phyloP scores from a whole-genome alignment of 2,888 invertebrate species.

The Hecatera dysodea region DNA sequence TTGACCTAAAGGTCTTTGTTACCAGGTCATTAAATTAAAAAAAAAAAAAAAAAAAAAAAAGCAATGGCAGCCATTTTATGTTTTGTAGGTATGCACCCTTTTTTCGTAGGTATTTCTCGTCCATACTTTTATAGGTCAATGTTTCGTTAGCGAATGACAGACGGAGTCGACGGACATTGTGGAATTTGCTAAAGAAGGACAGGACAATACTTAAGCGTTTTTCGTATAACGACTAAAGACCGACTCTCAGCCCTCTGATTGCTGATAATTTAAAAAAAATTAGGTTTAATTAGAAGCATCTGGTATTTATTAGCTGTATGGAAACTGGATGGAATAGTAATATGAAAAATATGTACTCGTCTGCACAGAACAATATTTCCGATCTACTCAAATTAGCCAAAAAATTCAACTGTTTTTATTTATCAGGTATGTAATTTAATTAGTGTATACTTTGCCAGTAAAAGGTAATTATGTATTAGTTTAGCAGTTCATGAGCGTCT shows the following conservation, averaged over 20 bases:
- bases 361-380: constrained; percentile 84
- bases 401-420: constrained; percentile 97
- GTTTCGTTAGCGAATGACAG: constrained; percentile 40
- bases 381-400: constrained; percentile 94
- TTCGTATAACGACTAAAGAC: constrained; percentile 41
- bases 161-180: constrained; percentile 58
- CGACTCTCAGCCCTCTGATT: constrained; percentile 28
- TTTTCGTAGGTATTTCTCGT: too few species aligned
- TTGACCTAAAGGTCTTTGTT: too few species aligned
- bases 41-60: too few species aligned
- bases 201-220: constrained; percentile 46
- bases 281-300: constrained; percentile 40
- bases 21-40: too few species aligned
- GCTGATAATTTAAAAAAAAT: constrained; percentile 31
- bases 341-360: constrained; percentile 89
- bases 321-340: constrained; percentile 75
- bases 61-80: too few species aligned
- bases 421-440: constrained; percentile 92
- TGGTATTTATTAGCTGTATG: constrained; percentile 48
- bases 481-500: constrained; percentile 34
- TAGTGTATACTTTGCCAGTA: constrained; percentile 15
- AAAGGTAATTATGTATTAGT: constrained; percentile 16
- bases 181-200: constrained; percentile 63
- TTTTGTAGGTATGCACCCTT: too few species aligned
- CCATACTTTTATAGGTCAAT: too few species aligned